Evolutionary conservation across 1,140 invertebrate species (phyloP), one percentile per base, ranked within the genome.

Genomic region (Luehdorfia chinensis): DNA sequence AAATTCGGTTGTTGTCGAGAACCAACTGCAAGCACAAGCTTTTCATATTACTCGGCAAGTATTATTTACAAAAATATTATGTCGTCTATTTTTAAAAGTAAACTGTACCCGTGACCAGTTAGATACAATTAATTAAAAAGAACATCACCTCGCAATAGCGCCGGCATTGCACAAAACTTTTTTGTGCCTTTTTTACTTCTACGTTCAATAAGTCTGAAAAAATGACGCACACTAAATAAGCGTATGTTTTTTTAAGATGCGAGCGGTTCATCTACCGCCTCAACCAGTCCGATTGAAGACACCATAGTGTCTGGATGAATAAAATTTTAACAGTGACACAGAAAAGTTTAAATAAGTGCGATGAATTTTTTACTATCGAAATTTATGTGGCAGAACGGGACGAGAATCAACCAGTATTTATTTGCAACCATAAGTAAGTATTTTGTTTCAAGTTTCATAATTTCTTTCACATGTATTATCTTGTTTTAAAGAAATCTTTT

Each of bases 321-420:
- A 55, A 21, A 30, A 39, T 36, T 48, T 28, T 13, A 45, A 9
- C 53, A 47, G 61, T 69, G 64, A 36, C 49, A 43, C 28, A 32
- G 48, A 12, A 50, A 47, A 55, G 15, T 37, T 51, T 13, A 47
- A 39, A 64, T 51, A 37, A 56, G 51, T 37, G 69, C 62, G 66
- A 81, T 83, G 78, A 83, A 83, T 69, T 50, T 79, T 57, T 43
- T 83, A 59, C 51, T 83, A 15, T 64, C 65, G 0, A 79, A 75
- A 63, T 43, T 83, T 4, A 73, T 71, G 66, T 79, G 72, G 69
- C 56, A 69, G 33, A 83, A 76, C 66, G 78, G 78, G 9, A 73
- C 64, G 12, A 50, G 78, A 21, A 75, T 79, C 36, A 83, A 79
- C 43, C 78, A 83, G 48, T 83, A 79, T 59, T 31, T 83, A 23